Evolutionary conservation across 2,113 vertebrate species (phyloP), one percentile per base, ranked within the genome.

Genomic region (Acanthisitta chloris): DNA sequence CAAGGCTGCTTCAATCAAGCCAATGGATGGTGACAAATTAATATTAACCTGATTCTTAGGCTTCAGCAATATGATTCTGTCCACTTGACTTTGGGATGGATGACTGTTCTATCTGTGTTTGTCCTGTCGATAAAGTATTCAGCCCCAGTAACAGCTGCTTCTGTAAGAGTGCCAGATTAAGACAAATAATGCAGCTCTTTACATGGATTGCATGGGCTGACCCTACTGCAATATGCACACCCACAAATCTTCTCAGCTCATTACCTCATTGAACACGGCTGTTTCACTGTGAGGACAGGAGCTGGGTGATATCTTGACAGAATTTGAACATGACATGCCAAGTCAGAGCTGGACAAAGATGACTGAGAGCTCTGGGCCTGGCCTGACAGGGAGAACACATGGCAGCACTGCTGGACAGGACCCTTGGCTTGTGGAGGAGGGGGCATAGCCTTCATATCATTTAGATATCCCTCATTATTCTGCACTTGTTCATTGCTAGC

Each of bases 201-300:
- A 48, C 69, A 64, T 34, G 76, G 92, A 93, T 90, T 96, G 79
- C 67, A 24, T 66, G 79, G 92, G 88, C 92, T 86, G 92, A 86
- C 90, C 85, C 85, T 76, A 48, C 73, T 92, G 73, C 77, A 89
- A 79, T 91, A 86, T 90, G 88, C 69, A 93, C 88, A 90, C 82
- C 76, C 80, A 93, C 94, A 93, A 94, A 96, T 94, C 88, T 94
- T 94, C 85, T 82, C 93, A 96, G 85, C 82, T 97, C 82, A 67
- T 96, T 93, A 92, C 85, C 82, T 91, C 91, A 86, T 81, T 64
- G 80, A 97, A 84, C 33, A 61, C 4, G 1, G 79, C 71, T 91
- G 51, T 33, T 81, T 2, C 36, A 92, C 82, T 18, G 14, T 86
- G 84, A 92, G 65, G 79, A 81, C 34, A 71, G 79, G 59, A 93